Conservation (phyloP, 2,113 vertebrate species). For the Apteryx mantelli region DNA sequence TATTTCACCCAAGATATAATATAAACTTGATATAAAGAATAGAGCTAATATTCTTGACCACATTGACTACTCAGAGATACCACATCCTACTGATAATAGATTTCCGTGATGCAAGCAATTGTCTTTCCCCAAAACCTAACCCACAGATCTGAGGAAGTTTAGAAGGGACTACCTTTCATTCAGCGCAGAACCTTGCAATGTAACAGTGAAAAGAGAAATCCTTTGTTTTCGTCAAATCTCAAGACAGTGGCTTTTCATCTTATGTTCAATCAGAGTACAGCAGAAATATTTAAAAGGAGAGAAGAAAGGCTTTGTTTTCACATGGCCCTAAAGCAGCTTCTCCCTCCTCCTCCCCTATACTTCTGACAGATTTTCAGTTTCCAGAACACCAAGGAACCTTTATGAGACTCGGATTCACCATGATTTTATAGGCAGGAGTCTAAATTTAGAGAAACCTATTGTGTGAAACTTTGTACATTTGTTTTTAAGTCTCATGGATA, state of each 20-base stretch:
- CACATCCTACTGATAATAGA: neutral
- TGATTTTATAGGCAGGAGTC: neutral
- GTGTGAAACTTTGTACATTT: neutral
- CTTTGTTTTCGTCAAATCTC: conserved; percentile 56
- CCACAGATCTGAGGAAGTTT: neutral
- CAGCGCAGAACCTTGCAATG: conserved; percentile 17
- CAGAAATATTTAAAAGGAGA: conserved; percentile 62
- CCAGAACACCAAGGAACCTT: conserved; percentile 7
- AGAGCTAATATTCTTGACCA: neutral
- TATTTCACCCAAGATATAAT: neutral
- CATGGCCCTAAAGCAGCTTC: conserved; percentile 34
- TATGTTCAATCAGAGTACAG: conserved; percentile 56
- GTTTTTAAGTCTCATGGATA: neutral
- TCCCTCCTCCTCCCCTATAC: conserved; percentile 17
- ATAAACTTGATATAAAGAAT: neutral
- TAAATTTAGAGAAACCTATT: neutral
- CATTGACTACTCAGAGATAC: neutral
- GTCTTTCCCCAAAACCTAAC: neutral
- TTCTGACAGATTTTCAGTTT: conserved; percentile 34
- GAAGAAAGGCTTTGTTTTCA: conserved; percentile 63
- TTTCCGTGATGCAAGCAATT: neutral
- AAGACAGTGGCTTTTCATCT: conserved; percentile 66
- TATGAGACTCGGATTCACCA: neutral
- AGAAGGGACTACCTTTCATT: neutral
- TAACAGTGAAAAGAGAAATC: conserved; percentile 48